Base-by-base conservation (phyloP, 2,888 invertebrate genomes). In the Amblyjoppa proteus region DNA sequence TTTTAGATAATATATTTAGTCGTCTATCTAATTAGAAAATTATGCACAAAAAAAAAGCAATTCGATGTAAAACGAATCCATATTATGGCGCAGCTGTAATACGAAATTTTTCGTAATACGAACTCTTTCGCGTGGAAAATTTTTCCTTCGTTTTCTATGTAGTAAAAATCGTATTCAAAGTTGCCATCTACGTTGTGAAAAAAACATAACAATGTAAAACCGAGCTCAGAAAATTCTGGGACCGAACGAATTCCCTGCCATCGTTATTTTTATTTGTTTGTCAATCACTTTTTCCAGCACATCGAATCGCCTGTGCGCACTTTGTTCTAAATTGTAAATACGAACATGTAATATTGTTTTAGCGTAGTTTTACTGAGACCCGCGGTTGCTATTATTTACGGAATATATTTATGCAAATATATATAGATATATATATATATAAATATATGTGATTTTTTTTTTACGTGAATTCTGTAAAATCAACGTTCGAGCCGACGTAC, bases 241-340 rank as follows among this genome's bases (percentile, higher is more conserved):
- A 56, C 79, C 20, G 4, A 38, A 20, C 13, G 34, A 81, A 64
- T 80, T 20, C 51, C 38, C 13, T 64, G 74, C 45, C 79, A 78
- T 75, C 38, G 69, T 68, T 16, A 61, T 25, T n/a, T 28, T 79
- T 71, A 71, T 34, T 70, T 79, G 71, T 64, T 31, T 53, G 61
- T 69, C 13, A 4, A 25, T n/a, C 28, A 61, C n/a, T 31, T 38
- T 70, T 56, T 49, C 38, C 64, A 11, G 25, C 58, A 20, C n/a
- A 41, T 45, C 56, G 41, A 3, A 61, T 38, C 61, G 25, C 51
- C 49, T 58, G 41, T 28, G 68, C 25, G 77, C 76, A 68, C 53
- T 76, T 64, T 56, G 71, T 77, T 84, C 84, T 25, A 87, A 87
- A 84, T 84, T 89, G 88, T 87, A 88, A 87, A 88, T 87, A 87